Percentiles rank a stretch among this genome's conserved stretches.
These are phyloP conservation scores for Ericerus pela DNA, from an alignment of 1,140 invertebrate genomes.

Conservation along the genomic window DNA sequence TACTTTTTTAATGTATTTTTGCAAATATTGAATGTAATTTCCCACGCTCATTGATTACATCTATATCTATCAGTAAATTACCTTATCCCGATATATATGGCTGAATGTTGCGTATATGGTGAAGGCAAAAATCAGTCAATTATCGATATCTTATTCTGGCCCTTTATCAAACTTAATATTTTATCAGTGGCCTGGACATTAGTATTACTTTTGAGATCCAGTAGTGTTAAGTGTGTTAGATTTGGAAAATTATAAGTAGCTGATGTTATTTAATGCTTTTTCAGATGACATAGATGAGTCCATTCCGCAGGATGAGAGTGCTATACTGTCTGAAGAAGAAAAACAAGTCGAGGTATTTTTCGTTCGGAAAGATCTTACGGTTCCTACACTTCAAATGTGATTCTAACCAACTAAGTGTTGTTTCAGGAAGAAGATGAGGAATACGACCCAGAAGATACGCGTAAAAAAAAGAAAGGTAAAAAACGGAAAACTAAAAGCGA, in stretches of 20 bases:
- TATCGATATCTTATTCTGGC: too few species aligned
- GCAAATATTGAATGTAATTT: too few species aligned
- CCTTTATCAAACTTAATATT: too few species aligned
- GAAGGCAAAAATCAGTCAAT: too few species aligned
- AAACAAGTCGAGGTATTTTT: slow-evolving; percentile 34
- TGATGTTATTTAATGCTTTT: slow-evolving; percentile 14
- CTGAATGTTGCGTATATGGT: too few species aligned
- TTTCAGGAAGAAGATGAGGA: slow-evolving; percentile 65
- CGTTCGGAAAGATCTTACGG: neutral
- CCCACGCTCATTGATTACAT: too few species aligned
- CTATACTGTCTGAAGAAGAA: slow-evolving; percentile 52
- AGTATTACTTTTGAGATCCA: neutral
- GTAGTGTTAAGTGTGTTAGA: neutral
- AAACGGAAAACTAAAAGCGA: slow-evolving; percentile 75
- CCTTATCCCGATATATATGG: too few species aligned
- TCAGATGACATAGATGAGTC: slow-evolving; percentile 44
- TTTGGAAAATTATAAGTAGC: too few species aligned
- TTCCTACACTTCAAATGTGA: neutral
- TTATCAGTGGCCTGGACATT: neutral
- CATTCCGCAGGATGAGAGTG: slow-evolving; percentile 29
- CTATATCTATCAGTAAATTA: too few species aligned
- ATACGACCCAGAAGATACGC: slow-evolving; percentile 63
- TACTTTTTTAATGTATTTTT: too few species aligned
- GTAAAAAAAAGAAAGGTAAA: slow-evolving; percentile 72
- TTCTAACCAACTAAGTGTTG: neutral